Conservation (phyloP, 2,888 invertebrate species). For the Byasa hedistus region DNA sequence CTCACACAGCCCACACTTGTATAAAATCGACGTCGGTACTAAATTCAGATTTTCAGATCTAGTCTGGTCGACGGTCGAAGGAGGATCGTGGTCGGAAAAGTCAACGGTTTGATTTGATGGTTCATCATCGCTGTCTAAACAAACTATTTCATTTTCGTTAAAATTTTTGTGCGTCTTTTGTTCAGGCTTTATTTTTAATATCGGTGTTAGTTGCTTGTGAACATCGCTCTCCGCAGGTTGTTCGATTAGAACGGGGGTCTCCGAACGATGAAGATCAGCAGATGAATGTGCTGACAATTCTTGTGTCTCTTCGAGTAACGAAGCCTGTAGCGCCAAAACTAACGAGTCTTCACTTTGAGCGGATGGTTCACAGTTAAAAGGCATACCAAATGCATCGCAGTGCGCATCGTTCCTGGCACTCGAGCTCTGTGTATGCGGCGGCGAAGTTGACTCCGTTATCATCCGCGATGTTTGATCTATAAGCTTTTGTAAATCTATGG, state of each 20-base stretch:
- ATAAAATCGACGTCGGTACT: conserved; percentile 35
- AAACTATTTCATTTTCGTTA: conserved; percentile 43
- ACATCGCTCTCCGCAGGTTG: background rate
- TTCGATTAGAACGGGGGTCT: background rate
- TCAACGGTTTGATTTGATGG: conserved; percentile 39
- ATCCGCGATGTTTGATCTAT: conserved; percentile 51
- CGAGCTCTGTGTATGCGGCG: conserved; percentile 13
- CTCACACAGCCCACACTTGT: conserved; percentile 54
- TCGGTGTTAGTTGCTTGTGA: conserved; percentile 33
- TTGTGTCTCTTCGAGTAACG: conserved; percentile 1
- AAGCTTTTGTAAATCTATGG: conserved; percentile 65
- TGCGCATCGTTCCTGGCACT: conserved; percentile 15
- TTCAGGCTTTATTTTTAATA: conserved; percentile 46
- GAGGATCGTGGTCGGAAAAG: conserved; percentile 43
- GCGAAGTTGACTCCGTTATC: conserved; percentile 38
- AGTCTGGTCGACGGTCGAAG: background rate
- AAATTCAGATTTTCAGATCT: conserved; percentile 10
- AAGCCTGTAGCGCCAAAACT: conserved; percentile 10
- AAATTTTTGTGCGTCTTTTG: conserved; percentile 33
- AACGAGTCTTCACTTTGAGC: conserved; percentile 2
- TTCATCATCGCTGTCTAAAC: conserved; percentile 70
- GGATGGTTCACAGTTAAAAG: background rate
- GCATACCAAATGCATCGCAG: background rate
- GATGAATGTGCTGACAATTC: background rate
- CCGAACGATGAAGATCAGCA: background rate